Conservation (phyloP, 2,797 vertebrate genomes). For the Onychomys leucogaster region DNA sequence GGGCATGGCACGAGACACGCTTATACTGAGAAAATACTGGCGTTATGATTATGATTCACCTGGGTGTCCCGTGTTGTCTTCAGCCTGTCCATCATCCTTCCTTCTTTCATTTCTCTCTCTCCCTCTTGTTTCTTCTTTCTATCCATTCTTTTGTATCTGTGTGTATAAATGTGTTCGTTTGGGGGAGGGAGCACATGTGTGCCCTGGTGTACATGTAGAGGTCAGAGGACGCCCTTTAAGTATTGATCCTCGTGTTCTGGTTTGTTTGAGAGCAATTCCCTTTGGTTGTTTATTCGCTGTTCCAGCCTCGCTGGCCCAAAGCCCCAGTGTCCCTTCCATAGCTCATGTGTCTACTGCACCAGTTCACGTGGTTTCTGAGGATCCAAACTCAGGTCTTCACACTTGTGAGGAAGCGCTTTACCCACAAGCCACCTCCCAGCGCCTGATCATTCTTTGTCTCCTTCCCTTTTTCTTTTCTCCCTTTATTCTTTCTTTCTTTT, state of each 20-base stretch:
- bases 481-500: background rate
- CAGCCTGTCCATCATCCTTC: background rate
- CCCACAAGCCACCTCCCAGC: no score
- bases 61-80: background rate
- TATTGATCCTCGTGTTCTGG: background rate
- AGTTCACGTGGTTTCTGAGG: background rate
- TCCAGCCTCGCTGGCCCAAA: background rate
- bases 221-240: background rate
- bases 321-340: no score
- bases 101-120: background rate
- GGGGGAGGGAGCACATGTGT: background rate
- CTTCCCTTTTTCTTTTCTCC: background rate
- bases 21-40: constrained; percentile 50
- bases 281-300: background rate
- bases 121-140: background rate
- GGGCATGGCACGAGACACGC: background rate
- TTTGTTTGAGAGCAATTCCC: background rate
- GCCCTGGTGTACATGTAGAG: background rate
- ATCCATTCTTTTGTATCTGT: background rate
- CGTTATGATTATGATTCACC: constrained; percentile 1
- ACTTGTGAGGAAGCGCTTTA: background rate
- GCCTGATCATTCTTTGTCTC: background rate
- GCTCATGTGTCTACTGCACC: background rate
- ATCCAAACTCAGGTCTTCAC: background rate
- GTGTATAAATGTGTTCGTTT: background rate